Base-by-base conservation (phyloP, 2,113 vertebrate species). In the Galbula dea region DNA sequence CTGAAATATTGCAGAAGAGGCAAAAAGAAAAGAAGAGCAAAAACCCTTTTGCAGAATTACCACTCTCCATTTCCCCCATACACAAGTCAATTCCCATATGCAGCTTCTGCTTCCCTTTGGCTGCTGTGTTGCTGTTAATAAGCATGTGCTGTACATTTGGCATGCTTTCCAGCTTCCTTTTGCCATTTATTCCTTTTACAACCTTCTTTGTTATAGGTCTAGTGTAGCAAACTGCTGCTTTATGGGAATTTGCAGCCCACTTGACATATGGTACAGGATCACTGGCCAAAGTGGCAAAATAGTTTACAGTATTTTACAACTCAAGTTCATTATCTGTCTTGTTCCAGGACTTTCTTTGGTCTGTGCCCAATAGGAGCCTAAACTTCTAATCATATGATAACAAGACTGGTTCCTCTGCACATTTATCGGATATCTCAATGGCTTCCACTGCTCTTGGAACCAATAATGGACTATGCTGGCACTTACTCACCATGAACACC, bases 201-300 rank as follows among this genome's bases (percentile, higher is more conserved):
- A 89, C 89, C 91, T 83, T 74, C 86, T 93, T 80, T 91, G 91
- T 94, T 96, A 93, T 58, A 83, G 91, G 94, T 93, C 93, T 93
- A 76, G 81, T 82, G 62, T 39, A 92, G 78, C 89, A 92, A 94
- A 95, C 89, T 93, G 92, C 91, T 94, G 81, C 94, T 96, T 96
- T 69, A 87, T 95, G 96, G 95, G 96, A 94, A 92, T 96, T 95
- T 95, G 89, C 84, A 96, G 93, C 86, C 91, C 96, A 92, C 96
- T 95, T 94, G 94, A 96, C 95, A 96, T 96, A 96, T 96, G 96
- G 94, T 95, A 12, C 49, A 67, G 86, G 81, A 94, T 94, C 95
- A 83, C 43, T 13, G 96, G 95, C 96, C 96, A 96, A 95, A 93
- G 86, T 95, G 95, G 93, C 93, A 95, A 72, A 81, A 78, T 9